Base-by-base conservation (phyloP, 2,797 vertebrate species). In the Alcedo quadribrachys region DNA sequence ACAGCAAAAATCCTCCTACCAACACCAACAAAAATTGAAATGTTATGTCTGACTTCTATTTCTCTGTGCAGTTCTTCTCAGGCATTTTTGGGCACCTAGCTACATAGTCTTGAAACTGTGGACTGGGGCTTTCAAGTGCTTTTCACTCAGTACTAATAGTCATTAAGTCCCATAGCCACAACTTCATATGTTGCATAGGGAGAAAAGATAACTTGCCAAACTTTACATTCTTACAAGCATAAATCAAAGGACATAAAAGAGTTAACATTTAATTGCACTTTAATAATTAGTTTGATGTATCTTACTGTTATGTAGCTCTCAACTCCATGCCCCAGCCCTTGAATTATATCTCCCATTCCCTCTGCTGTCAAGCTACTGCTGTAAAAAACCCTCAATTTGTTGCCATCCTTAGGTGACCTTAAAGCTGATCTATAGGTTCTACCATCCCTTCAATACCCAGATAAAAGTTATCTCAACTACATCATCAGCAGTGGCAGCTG, bases 161-260 rank as follows among this genome's bases (percentile, higher is more conserved):
- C 32, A 25, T 50, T 61, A 87, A 66, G 32, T 62, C 46, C 24
- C 55, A 46, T 15, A 86, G 18, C 8, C 20, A 42, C 30, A 69
- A 11, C 25, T 63, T 25, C 21, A 57, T 3, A 46, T 0, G 1
- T 30, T 54, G 11, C 6, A 25, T 2, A 69, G 27, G 10, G 15
- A 87, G 40, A 55, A 68, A 21, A 61, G 10, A 65, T 17, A 43
- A 50, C 66, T 66, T 78, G 7, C 53, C 21, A 55, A 5, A 63
- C 3, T 85, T 61, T 25, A 15, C 7, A 50, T 42, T 65, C 12
- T 22, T 46, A 45, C 16, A 68, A 66, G 11, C 6, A 22, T 62
- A 70, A 82, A 84, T 81, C 40, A 73, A 46, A 87, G 20, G 16
- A 62, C 9, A 81, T 70, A 9, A 70, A 43, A 77, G 7, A 21